Conservation (phyloP, 2,797 vertebrate genomes). For the Hippoglossus hippoglossus region DNA sequence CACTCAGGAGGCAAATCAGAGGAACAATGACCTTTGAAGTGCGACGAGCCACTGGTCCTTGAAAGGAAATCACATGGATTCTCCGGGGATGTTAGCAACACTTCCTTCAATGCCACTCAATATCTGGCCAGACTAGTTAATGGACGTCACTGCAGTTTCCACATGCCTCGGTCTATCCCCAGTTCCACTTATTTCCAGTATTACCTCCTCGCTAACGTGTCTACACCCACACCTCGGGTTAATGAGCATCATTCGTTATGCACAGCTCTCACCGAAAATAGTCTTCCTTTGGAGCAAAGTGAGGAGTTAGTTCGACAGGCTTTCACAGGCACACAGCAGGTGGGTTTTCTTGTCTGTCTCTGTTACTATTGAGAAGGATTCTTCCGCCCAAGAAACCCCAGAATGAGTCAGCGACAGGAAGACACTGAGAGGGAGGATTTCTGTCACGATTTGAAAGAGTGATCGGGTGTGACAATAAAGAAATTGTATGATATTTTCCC, state of each 20-base stretch:
- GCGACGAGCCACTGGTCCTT: constrained; percentile 43
- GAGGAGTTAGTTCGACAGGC: constrained; percentile 59
- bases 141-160: constrained; percentile 9
- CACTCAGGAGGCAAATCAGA: constrained; percentile 46
- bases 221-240: constrained; percentile 43
- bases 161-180: constrained; percentile 8
- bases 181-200: constrained; percentile 1
- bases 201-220: constrained; percentile 19
- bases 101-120: constrained; percentile 18
- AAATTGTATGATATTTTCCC: constrained; percentile 48
- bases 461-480: constrained; percentile 60
- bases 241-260: constrained; percentile 56
- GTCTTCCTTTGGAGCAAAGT: constrained; percentile 52
- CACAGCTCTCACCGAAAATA: constrained; percentile 52
- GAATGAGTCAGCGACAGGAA: constrained; percentile 70
- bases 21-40: constrained; percentile 66
- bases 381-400: constrained; percentile 47
- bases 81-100: constrained; percentile 17
- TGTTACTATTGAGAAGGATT: constrained; percentile 40
- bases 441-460: constrained; percentile 63
- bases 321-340: constrained; percentile 61
- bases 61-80: constrained; percentile 59
- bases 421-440: constrained; percentile 60
- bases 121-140: constrained; percentile 8
- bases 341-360: constrained; percentile 39